These are phyloP conservation scores for Philhelius pedissequus DNA, from an alignment of 2,888 invertebrate species.

Conservation along the genomic window DNA sequence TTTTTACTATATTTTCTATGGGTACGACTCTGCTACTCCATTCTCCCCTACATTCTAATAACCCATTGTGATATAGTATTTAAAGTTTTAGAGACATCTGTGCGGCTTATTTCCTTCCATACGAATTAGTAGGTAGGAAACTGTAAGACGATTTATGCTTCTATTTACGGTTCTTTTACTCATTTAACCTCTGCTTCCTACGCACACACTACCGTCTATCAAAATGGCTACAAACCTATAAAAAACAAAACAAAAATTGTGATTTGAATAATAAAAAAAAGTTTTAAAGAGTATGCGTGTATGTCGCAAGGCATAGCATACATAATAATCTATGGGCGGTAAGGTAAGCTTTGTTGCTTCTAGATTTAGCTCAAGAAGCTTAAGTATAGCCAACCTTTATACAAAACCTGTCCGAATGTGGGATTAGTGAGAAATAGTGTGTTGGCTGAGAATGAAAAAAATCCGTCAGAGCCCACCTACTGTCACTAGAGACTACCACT, in stretches of 20 bases:
- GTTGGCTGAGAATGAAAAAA: constrained; percentile 7
- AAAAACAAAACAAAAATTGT: constrained; percentile 14
- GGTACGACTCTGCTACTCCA: too few relatives aligned
- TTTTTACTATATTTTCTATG: too few relatives aligned
- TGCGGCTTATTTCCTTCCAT: neutral
- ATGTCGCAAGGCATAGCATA: neutral
- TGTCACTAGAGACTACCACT: neutral
- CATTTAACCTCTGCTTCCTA: neutral
- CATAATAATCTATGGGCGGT: too few relatives aligned
- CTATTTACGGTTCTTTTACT: constrained; percentile 4
- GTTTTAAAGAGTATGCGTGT: neutral
- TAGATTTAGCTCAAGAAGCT: neutral
- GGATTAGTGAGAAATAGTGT: neutral
- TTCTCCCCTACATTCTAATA: neutral
- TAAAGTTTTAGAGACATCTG: neutral
- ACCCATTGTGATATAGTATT: neutral
- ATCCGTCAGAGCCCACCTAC: constrained; percentile 53
- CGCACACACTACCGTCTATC: constrained; percentile 12
- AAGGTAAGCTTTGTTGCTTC: neutral
- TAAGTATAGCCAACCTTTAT: constrained; percentile 2
- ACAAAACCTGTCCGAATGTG: constrained; percentile 14
- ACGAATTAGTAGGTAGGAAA: neutral
- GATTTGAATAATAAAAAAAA: constrained; percentile 26
- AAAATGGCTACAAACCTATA: constrained; percentile 7
- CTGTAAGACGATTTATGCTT: neutral